phyloP scores from a whole-genome alignment of 2,888 invertebrate species.

The Torymus tubicola region DNA sequence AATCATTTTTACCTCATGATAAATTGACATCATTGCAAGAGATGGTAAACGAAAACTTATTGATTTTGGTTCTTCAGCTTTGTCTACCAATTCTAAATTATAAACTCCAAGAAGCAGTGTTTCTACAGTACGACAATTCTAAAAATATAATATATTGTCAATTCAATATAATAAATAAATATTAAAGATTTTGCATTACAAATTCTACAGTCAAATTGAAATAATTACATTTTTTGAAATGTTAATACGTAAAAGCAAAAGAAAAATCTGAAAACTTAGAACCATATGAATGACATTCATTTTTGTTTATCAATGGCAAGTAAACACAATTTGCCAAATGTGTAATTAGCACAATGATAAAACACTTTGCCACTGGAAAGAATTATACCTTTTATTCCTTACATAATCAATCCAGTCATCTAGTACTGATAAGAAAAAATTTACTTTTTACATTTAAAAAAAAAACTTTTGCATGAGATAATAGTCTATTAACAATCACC shows the following conservation, averaged over 20 bases:
- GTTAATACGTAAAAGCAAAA: too few relatives aligned
- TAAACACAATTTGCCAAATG: not conserved
- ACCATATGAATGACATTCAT: slow-evolving; percentile 1
- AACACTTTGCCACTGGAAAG: slow-evolving; percentile 5
- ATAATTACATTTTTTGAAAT: too few relatives aligned
- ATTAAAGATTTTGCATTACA: too few relatives aligned
- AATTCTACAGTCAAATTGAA: too few relatives aligned
- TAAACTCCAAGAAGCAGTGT: slow-evolving; percentile 84
- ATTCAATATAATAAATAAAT: too few relatives aligned
- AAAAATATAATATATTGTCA: slow-evolving; percentile 42
- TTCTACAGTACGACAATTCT: slow-evolving; percentile 79
- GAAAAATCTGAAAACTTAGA: not conserved
- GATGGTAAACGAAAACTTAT: slow-evolving; percentile 93
- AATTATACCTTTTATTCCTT: slow-evolving; percentile 48
- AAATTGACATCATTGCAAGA: slow-evolving; percentile 92
- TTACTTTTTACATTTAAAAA: not conserved
- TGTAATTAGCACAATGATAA: slow-evolving; percentile 35
- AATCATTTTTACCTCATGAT: slow-evolving; percentile 85
- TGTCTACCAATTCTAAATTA: slow-evolving; percentile 92
- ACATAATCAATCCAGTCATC: slow-evolving; percentile 49
- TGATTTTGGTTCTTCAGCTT: slow-evolving; percentile 89
- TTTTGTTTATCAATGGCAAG: slow-evolving; percentile 8
- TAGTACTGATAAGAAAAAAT: slow-evolving; percentile 24
- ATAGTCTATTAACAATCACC: not conserved
- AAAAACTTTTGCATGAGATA: not conserved